These are phyloP conservation scores for Pocillopora meandrina DNA, from an alignment of 92 coral and sea anemone species.

Conservation along the genomic window DNA sequence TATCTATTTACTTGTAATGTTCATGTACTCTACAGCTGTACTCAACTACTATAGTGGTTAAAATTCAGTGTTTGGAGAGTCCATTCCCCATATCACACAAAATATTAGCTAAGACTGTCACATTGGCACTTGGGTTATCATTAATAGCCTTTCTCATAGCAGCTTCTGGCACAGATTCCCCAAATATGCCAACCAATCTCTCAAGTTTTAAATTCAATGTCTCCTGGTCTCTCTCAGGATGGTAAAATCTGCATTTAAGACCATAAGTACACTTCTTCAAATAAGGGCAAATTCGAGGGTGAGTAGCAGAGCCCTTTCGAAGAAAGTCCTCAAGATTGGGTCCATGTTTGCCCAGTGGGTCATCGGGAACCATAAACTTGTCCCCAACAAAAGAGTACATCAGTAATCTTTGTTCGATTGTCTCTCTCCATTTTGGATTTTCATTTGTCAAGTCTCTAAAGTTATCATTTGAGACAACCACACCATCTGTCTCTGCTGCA, in stretches of 20 bases:
- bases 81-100: slow-evolving; percentile 42
- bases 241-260: slow-evolving; percentile 85
- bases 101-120: slow-evolving; percentile 21
- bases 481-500: slow-evolving; percentile 92
- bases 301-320: slow-evolving; percentile 85
- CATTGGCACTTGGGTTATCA: slow-evolving; percentile 63
- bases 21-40: too few relatives aligned
- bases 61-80: slow-evolving; percentile 24
- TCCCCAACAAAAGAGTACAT: slow-evolving; percentile 98
- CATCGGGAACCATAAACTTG: slow-evolving; percentile 98
- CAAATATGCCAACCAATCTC: slow-evolving; percentile 35
- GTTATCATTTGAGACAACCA: slow-evolving; percentile 95
- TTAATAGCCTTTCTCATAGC: slow-evolving; percentile 46
- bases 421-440: slow-evolving; percentile 91
- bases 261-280: slow-evolving; percentile 93
- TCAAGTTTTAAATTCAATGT: slow-evolving; percentile 32
- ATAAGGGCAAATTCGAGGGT: slow-evolving; percentile 89
- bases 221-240: slow-evolving; percentile 89
- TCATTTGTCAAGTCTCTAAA: slow-evolving; percentile 88
- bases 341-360: slow-evolving; percentile 96
- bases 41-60: neutral
- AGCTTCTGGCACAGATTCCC: slow-evolving; percentile 44
- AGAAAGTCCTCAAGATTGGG: slow-evolving; percentile 93
- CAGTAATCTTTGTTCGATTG: slow-evolving; percentile 83
- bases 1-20: too few relatives aligned